Conservation (phyloP, 2,888 invertebrate genomes). For the Drosophila pegasa region DNA sequence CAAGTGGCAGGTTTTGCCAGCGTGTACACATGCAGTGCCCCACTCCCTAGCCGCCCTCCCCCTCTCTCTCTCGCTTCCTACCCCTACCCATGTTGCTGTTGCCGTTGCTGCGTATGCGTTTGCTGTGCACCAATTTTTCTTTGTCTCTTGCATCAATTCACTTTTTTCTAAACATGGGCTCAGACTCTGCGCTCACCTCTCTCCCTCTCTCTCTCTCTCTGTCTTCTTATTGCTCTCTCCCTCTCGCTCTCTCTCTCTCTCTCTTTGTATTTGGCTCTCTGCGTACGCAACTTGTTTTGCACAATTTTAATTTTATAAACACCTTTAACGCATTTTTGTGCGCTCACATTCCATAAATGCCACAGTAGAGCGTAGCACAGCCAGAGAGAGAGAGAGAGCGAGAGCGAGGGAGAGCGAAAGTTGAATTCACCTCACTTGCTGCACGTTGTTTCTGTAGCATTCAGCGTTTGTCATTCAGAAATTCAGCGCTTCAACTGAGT, state of each 20-base stretch:
- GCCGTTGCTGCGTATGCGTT: conserved; percentile 40
- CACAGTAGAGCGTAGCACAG: conserved; percentile 40
- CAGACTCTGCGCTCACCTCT: conserved; percentile 7
- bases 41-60: background rate
- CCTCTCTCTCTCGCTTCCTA: background rate
- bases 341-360: conserved; percentile 80
- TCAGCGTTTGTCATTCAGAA: conserved; percentile 67
- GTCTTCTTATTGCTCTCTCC: background rate
- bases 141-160: conserved; percentile 75
- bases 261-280: conserved; percentile 18
- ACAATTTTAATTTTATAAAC: conserved; percentile 80
- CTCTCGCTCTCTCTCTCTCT: conserved; percentile 5
- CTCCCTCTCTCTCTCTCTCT: conserved; percentile 3
- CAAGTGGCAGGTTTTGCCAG: conserved; percentile 70
- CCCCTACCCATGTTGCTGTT: too few species aligned
- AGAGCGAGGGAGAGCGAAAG: conserved; percentile 18
- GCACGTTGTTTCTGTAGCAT: conserved; percentile 42
- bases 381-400: conserved; percentile 14
- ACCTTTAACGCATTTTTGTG: conserved; percentile 80
- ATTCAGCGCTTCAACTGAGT: conserved; percentile 59
- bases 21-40: conserved; percentile 21
- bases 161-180: conserved; percentile 70
- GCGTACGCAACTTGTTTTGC: conserved; percentile 76
- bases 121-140: conserved; percentile 74
- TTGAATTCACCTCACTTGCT: conserved; percentile 67